Evolutionary conservation across 1,140 invertebrate genomes (phyloP).

Genomic region (Temnothorax nylanderi): DNA sequence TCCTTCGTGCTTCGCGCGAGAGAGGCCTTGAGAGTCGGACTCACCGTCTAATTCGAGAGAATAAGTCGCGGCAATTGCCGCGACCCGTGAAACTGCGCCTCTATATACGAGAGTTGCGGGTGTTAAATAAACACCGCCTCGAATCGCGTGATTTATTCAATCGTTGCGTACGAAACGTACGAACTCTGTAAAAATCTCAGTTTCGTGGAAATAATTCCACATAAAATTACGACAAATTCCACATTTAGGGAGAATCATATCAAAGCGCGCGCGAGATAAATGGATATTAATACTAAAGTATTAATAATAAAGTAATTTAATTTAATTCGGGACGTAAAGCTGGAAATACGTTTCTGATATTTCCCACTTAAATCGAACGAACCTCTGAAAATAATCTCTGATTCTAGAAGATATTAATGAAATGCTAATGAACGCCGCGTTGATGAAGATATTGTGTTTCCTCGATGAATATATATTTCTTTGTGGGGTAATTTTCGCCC

Average conservation of each 20-base stretch:
- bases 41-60: conserved; percentile 31
- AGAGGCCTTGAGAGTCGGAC: conserved; percentile 24
- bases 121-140: neutral
- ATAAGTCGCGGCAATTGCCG: neutral
- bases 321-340: neutral
- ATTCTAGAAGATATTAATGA: neutral
- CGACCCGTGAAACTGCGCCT: conserved; percentile 9
- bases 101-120: neutral
- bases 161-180: neutral
- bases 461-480: neutral
- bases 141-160: neutral
- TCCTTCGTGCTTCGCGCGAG: conserved; percentile 7
- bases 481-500: neutral
- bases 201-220: neutral
- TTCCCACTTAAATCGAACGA: neutral
- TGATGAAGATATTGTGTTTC: neutral
- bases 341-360: neutral
- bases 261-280: neutral
- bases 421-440: no score
- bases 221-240: neutral
- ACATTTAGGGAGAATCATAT: neutral
- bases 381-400: neutral
- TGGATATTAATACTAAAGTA: no score
- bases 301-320: neutral
- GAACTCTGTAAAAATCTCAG: neutral